Evolutionary conservation across 2,797 vertebrate species (phyloP).

Genomic region (Mastacembelus armatus): DNA sequence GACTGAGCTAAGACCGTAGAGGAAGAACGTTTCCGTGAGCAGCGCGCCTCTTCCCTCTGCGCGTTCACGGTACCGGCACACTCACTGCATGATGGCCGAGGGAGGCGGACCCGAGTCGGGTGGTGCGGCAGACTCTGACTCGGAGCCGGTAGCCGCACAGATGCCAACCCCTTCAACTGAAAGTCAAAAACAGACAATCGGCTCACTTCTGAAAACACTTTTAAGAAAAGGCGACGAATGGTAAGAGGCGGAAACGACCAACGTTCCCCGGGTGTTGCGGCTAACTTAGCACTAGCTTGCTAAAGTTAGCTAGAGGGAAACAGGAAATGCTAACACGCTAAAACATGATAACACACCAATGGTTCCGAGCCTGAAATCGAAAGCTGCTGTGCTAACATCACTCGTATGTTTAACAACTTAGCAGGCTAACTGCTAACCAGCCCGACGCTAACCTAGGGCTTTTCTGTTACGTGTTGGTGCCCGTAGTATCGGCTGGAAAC

Average conservation of each 20-base stretch:
- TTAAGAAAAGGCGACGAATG: conserved; percentile 87
- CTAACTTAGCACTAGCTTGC: conserved; percentile 38
- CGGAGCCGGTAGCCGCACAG: conserved; percentile 83
- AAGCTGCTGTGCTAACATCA: conserved; percentile 37
- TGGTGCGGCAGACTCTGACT: conserved; percentile 84
- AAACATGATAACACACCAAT: conserved; percentile 30
- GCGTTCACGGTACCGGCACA: conserved; percentile 80
- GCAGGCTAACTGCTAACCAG: conserved; percentile 42
- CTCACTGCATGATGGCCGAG: conserved; percentile 87
- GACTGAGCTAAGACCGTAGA: conserved; percentile 9
- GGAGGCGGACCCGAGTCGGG: conserved; percentile 90
- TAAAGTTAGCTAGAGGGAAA: conserved; percentile 49
- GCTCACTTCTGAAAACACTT: conserved; percentile 83
- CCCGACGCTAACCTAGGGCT: neutral
- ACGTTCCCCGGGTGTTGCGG: conserved; percentile 6
- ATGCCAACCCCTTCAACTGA: conserved; percentile 83
- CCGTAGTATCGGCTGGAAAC: neutral
- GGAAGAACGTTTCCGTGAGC: conserved; percentile 46
- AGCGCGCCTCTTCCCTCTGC: conserved; percentile 50
- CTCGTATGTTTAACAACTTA: conserved; percentile 44
- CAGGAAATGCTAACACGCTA: conserved; percentile 73
- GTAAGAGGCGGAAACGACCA: conserved; percentile 64
- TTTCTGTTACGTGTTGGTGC: rapidly evolving
- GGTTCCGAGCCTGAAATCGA: conserved; percentile 34
- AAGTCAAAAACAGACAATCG: conserved; percentile 86